Evolutionary conservation across 1,140 invertebrate species (phyloP).

Genomic region (Pemphigus obesinymphae): DNA sequence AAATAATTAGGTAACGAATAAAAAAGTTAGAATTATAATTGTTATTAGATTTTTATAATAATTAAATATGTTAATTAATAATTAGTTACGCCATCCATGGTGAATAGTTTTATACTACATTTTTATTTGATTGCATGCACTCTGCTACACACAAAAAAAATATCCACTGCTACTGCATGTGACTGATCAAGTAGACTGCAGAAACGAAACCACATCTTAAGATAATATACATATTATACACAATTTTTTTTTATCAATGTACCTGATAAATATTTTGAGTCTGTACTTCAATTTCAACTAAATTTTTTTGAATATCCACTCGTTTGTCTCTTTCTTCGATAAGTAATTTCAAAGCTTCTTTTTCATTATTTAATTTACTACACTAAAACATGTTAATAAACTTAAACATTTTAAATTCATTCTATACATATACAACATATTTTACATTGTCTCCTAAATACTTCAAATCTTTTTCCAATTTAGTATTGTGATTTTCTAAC

Average conservation of each 20-base stretch:
- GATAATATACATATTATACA: no score
- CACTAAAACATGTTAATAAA: conserved; percentile 12
- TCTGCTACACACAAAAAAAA: no score
- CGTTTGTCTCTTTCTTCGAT: neutral
- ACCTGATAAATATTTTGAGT: neutral
- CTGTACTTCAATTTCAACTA: conserved; percentile 27
- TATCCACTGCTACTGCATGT: no score
- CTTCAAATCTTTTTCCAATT: conserved; percentile 27
- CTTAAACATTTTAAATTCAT: neutral
- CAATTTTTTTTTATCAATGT: neutral
- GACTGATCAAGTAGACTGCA: no score
- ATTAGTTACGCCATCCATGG: no score
- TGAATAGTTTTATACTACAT: no score
- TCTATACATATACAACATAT: neutral
- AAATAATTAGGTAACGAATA: no score
- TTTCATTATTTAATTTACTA: conserved; percentile 12
- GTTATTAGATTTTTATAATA: no score
- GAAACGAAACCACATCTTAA: no score
- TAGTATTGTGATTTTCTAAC: conserved; percentile 9
- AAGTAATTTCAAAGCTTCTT: conserved; percentile 2
- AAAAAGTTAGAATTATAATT: no score
- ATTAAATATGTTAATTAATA: no score
- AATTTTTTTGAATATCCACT: neutral
- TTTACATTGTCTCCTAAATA: conserved; percentile 7
- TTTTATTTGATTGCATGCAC: no score